Conservation (phyloP, 2,888 invertebrate genomes). For the Drosophila melanosoma region DNA sequence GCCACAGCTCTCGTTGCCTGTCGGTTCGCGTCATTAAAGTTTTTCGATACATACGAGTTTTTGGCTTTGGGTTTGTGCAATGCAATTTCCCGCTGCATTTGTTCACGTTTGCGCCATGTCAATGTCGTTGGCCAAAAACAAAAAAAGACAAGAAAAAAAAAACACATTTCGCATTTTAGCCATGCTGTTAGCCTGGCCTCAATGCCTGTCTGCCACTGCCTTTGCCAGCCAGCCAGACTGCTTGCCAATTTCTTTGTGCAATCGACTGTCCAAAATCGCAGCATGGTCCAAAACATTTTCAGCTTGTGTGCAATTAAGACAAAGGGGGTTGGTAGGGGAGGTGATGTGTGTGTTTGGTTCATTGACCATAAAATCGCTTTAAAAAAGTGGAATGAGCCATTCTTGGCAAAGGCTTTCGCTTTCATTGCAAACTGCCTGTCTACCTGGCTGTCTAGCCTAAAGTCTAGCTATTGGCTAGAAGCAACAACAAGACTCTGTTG, state of each 20-base stretch:
- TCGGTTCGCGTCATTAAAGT: slow-evolving; percentile 2
- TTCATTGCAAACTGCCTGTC: slow-evolving; percentile 16
- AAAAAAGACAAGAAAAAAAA: not conserved
- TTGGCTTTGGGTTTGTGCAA: not conserved
- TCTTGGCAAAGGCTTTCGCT: slow-evolving; percentile 53
- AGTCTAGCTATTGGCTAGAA: slow-evolving; percentile 3
- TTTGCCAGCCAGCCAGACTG: slow-evolving; percentile 9
- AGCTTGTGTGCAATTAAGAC: slow-evolving; percentile 47
- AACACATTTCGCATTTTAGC: slow-evolving; percentile 50
- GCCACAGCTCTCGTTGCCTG: slow-evolving; percentile 5
- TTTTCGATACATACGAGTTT: slow-evolving; percentile 5
- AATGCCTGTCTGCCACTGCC: slow-evolving; percentile 5
- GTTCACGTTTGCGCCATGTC: slow-evolving; percentile 56
- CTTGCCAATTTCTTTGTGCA: slow-evolving; percentile 76
- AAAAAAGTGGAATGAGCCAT: slow-evolving; percentile 29
- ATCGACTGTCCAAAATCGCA: slow-evolving; percentile 59
- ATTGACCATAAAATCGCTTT: slow-evolving; percentile 33
- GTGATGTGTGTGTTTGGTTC: slow-evolving; percentile 27
- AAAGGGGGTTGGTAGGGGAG: not conserved
- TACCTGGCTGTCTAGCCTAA: slow-evolving; percentile 6
- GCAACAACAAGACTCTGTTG: slow-evolving; percentile 8
- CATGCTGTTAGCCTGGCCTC: slow-evolving; percentile 37
- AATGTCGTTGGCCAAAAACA: slow-evolving; percentile 63
- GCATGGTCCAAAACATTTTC: slow-evolving; percentile 32
- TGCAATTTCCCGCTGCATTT: slow-evolving; percentile 51